Percentiles rank a stretch among this genome's conserved stretches.
These are phyloP conservation scores for Chrysocyon brachyurus DNA, from an alignment of 2,797 vertebrate genomes.

Conservation along the genomic window DNA sequence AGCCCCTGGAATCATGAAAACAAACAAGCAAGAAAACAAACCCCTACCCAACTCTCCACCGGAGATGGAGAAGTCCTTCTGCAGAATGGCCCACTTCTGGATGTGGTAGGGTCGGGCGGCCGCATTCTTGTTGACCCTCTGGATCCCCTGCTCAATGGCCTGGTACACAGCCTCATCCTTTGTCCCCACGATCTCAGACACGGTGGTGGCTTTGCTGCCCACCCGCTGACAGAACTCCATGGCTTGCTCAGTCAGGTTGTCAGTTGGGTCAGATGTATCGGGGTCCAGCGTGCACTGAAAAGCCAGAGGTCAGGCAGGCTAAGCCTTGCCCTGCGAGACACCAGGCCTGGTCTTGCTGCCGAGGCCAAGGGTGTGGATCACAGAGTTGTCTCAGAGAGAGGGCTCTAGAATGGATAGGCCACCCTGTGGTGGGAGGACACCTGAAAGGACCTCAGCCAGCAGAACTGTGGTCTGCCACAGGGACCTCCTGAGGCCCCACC, in stretches of 20 bases:
- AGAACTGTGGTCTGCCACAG: background rate
- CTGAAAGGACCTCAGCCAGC: background rate
- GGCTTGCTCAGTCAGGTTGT: slow-evolving; percentile 91
- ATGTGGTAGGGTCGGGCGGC: slow-evolving; percentile 92
- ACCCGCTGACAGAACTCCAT: slow-evolving; percentile 91
- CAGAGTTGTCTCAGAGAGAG: background rate
- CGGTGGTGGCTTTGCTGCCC: slow-evolving; percentile 91
- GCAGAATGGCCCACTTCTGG: slow-evolving; percentile 93
- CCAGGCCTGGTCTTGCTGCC: background rate
- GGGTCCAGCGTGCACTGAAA: slow-evolving; percentile 90
- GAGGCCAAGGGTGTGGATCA: background rate
- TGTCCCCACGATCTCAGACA: slow-evolving; percentile 90
- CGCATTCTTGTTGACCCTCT: slow-evolving; percentile 90
- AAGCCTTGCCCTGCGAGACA: accelerated
- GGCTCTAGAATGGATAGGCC: background rate
- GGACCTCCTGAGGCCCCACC: accelerated
- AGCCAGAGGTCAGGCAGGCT: slow-evolving; percentile 19
- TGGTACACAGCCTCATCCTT: slow-evolving; percentile 89
- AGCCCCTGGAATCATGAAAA: accelerated
- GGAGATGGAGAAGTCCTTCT: slow-evolving; percentile 93
- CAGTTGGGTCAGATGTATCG: slow-evolving; percentile 92
- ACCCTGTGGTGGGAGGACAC: background rate
- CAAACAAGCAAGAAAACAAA: background rate
- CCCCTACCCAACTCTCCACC: slow-evolving; percentile 94
- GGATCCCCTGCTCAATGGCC: slow-evolving; percentile 92